Percentiles rank a stretch among this genome's conserved stretches.
phyloP scores from a whole-genome alignment of 2,113 vertebrate species.

The Ariopsis seemanni region DNA sequence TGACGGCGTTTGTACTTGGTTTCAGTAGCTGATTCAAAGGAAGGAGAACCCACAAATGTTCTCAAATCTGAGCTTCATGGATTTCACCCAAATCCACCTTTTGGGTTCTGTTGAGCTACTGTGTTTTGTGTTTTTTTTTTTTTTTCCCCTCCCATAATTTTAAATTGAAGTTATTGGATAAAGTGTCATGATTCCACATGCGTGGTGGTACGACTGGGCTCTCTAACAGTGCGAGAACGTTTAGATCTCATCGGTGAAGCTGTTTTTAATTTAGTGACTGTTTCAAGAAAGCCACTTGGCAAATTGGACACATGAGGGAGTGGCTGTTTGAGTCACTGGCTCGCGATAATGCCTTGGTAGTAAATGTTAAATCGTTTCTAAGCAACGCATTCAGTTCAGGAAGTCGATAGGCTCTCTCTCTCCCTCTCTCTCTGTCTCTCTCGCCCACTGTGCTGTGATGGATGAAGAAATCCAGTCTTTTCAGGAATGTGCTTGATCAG shows the following conservation, averaged over 20 bases:
- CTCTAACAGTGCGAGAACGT: background rate
- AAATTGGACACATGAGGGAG: background rate
- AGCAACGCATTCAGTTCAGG: background rate
- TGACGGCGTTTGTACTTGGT: background rate
- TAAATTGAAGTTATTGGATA: background rate
- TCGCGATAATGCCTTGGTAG: background rate
- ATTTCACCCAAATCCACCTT: conserved; percentile 19
- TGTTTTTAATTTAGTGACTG: background rate
- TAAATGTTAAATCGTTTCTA: conserved; percentile 17
- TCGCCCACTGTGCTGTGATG: background rate
- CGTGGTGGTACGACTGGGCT: no score
- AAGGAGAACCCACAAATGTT: background rate
- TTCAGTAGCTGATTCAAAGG: background rate
- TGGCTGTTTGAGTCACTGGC: background rate
- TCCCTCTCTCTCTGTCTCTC: background rate
- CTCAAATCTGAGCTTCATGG: background rate
- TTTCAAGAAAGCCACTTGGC: background rate
- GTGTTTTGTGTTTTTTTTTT: background rate
- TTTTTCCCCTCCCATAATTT: background rate
- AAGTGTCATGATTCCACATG: background rate
- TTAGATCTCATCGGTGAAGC: background rate
- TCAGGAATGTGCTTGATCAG: background rate
- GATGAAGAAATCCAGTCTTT: background rate
- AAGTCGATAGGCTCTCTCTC: background rate
- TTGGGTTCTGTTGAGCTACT: background rate